These are phyloP conservation scores for Temnothorax rugatulus DNA, from an alignment of 2,888 invertebrate genomes.

Conservation along the genomic window DNA sequence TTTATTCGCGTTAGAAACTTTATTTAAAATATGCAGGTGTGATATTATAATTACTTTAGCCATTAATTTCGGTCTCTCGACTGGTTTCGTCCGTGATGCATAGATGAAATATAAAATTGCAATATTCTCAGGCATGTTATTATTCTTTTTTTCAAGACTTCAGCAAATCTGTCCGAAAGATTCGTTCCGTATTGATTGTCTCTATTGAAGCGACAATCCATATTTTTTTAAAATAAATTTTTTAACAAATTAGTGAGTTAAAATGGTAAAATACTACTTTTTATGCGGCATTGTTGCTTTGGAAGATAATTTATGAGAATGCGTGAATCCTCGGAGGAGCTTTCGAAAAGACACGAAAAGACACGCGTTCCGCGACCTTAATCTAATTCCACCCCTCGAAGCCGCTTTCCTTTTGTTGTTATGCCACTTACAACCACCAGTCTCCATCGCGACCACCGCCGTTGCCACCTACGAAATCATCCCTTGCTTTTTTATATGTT, in stretches of 20 bases:
- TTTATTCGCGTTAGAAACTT: constrained; percentile 28
- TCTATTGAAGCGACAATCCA: neutral
- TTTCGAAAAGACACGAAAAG: too few relatives aligned
- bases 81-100: neutral
- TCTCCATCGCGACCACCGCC: neutral
- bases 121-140: neutral
- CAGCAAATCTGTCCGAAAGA: neutral
- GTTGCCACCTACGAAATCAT: constrained; percentile 48
- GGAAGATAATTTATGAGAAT: constrained; percentile 40
- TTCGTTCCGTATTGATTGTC: neutral
- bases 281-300: constrained; percentile 58
- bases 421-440: neutral
- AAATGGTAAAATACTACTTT: neutral
- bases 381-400: constrained; percentile 72
- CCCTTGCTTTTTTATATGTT: constrained; percentile 56
- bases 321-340: neutral
- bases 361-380: constrained; percentile 55
- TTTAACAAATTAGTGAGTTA: neutral
- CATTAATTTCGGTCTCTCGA: neutral
- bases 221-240: neutral
- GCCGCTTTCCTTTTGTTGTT: constrained; percentile 40
- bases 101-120: neutral
- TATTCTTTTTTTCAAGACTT: neutral
- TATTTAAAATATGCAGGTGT: neutral
- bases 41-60: constrained; percentile 2